Evolutionary conservation across 2,113 vertebrate species (phyloP), one percentile per base, ranked within the genome.

Genomic region (Prionailurus bengalensis): DNA sequence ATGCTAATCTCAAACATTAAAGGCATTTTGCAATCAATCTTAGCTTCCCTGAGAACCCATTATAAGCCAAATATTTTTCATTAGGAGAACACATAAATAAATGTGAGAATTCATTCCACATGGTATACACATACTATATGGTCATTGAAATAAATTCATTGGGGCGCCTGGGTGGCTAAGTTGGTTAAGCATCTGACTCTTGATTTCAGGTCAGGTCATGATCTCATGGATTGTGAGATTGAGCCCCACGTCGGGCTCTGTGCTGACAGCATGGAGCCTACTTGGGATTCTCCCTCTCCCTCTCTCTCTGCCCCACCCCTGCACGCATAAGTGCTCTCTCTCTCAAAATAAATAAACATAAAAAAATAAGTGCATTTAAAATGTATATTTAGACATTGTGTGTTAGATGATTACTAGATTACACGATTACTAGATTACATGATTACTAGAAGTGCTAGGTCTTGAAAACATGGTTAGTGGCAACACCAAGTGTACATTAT

Each of bases 21-120:
- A 95, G 53, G 51, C 27, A 16, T 87, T 91, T 91, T 81, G 58
- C 21, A 76, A 76, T 81, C 58, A 82, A 48, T 89, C 27, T 11
- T 89, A 92, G 53, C 42, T 79, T 79, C 31, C 9, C 13, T 89
- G 70, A 71, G 17, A 89, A 63, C 8, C 53, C 10, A 33, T 45
- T 92, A 55, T 89, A 84, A 92, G 79, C 31, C 66, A 84, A 97
- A 84, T 65, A 45, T 89, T 79, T 92, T 89, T 84, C 29, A 71
- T 78, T 70, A 87, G 25, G 29, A 39, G 58, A 91, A 88, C 68
- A 42, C 14, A 85, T 81, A 94, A 80, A 39, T 82, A 78, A 92
- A 82, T 42, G 33, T 82, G n/a, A 39, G 81, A 88, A 53, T 79
- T 42, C 63, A 71, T 65, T 36, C 5, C 53, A 36, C 63, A 76